Evolutionary conservation across 2,797 vertebrate species (phyloP).

Genomic region (Rhabdomys pumilio): DNA sequence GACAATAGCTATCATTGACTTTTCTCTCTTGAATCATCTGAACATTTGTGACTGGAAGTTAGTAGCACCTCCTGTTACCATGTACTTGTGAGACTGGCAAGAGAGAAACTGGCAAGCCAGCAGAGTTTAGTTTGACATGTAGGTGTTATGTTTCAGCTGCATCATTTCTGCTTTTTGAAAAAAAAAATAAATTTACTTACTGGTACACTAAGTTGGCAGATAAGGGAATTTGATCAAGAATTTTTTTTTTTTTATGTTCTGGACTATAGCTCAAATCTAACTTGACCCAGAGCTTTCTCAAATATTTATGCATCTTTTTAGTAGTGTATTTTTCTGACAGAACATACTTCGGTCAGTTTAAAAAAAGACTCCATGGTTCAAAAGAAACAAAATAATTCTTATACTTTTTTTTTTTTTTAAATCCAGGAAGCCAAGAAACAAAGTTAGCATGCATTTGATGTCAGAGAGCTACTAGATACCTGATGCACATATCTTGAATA

Average conservation of each 20-base stretch:
- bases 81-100: not conserved
- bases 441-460: not conserved
- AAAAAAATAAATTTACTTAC: conserved; percentile 22
- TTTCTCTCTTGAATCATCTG: not conserved
- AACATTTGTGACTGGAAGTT: not conserved
- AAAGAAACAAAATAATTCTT: not conserved
- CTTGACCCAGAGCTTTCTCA: not conserved
- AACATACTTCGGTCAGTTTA: conserved; percentile 7
- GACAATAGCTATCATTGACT: not conserved
- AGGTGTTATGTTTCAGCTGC: not conserved
- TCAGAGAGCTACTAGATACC: not conserved
- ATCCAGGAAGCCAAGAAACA: not conserved
- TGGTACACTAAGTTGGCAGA: not conserved
- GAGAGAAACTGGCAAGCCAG: not conserved
- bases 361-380: conserved; percentile 2
- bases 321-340: conserved; percentile 5
- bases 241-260: not conserved
- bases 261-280: not conserved
- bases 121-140: conserved; percentile 8
- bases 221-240: not conserved
- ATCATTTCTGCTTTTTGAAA: not conserved
- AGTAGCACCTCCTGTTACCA: not conserved
- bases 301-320: not conserved
- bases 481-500: not conserved
- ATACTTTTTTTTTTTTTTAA: not conserved